These are phyloP conservation scores for Acrobasis repandana DNA, from an alignment of 2,888 invertebrate genomes.

Conservation along the genomic window DNA sequence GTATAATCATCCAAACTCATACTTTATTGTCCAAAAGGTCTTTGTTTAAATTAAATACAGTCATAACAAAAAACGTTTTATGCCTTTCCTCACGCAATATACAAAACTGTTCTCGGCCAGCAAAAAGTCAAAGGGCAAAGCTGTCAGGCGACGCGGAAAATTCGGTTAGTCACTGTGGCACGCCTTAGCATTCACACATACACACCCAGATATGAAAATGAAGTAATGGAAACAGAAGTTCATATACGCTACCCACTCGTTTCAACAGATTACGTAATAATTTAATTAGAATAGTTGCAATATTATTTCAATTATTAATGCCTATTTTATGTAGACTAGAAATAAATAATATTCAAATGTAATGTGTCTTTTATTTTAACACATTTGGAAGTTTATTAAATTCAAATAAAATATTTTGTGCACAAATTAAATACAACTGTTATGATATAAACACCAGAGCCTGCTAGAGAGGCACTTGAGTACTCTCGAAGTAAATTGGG, in stretches of 20 bases:
- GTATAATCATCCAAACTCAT: not conserved
- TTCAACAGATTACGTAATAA: no score
- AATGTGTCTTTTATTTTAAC: no score
- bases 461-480: no score
- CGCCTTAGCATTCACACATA: slow-evolving; percentile 9
- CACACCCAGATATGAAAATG: not conserved
- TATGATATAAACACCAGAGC: no score
- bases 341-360: no score
- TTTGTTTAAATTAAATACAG: slow-evolving; percentile 11
- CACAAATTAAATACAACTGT: no score
- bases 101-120: slow-evolving; percentile 14
- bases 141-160: slow-evolving; percentile 7
- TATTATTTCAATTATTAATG: no score
- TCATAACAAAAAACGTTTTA: slow-evolving; percentile 8
- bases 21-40: not conserved
- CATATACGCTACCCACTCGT: not conserved
- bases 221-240: not conserved
- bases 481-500: no score
- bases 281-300: no score
- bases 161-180: slow-evolving; percentile 17
- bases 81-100: slow-evolving; percentile 19
- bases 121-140: slow-evolving; percentile 20
- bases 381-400: no score
- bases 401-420: no score
- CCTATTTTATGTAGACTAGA: no score